A percentile compares a stretch with the other conserved stretches of the same genome.
These are phyloP conservation scores for Apteryx mantelli DNA, from an alignment of 2,113 vertebrate genomes.

Conservation along the genomic window DNA sequence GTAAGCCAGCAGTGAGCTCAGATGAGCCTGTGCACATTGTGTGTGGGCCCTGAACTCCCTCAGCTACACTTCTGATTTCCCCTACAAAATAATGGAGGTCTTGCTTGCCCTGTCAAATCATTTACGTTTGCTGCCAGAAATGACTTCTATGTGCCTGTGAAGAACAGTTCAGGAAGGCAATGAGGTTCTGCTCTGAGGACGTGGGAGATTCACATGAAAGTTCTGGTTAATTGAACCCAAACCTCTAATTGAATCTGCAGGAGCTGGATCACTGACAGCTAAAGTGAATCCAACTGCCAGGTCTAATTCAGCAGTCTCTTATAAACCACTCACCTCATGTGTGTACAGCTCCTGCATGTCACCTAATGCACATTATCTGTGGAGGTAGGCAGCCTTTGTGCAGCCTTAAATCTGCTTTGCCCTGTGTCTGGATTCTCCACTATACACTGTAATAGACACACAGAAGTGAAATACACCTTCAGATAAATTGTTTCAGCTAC, in stretches of 20 bases:
- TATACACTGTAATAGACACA: neutral
- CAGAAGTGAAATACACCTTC: neutral
- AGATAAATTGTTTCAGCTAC: neutral
- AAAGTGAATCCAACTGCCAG: conserved; percentile 13
- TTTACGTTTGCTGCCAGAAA: neutral
- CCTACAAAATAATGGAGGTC: neutral
- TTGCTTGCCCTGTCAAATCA: conserved; percentile 6
- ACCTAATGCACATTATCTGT: neutral
- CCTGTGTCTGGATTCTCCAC: neutral
- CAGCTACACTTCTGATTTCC: neutral
- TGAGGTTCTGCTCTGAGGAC: neutral
- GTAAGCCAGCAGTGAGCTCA: conserved; percentile 16
- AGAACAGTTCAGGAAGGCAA: neutral
- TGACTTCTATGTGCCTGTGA: neutral
- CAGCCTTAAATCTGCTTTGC: neutral
- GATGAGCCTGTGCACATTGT: neutral
- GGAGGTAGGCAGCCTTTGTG: neutral
- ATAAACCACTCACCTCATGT: neutral
- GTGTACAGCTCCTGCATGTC: neutral
- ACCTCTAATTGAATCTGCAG: conserved; percentile 47
- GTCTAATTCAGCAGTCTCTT: conserved; percentile 25
- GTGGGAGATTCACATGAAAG: neutral
- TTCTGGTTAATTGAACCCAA: conserved; percentile 48
- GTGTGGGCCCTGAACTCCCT: neutral
- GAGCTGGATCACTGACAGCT: conserved; percentile 24